Evolutionary conservation across 2,888 invertebrate genomes (phyloP).

Genomic region (Uropetala carovei): DNA sequence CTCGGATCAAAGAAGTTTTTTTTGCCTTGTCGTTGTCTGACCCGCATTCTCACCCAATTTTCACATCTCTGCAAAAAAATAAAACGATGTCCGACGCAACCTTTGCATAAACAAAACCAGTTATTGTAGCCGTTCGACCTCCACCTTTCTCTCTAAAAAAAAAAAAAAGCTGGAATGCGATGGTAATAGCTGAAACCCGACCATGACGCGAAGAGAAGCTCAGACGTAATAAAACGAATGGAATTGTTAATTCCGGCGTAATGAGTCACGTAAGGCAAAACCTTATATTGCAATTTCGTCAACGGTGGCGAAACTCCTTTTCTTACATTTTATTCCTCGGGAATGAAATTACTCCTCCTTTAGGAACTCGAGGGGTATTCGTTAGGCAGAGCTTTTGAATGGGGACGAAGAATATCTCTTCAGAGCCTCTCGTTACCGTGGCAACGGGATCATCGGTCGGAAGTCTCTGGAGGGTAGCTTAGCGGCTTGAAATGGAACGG

Average conservation of each 20-base stretch:
- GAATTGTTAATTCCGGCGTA: slow-evolving; percentile 34
- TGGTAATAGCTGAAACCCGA: too few relatives aligned
- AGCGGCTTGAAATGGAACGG: background rate
- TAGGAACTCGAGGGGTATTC: slow-evolving; percentile 39
- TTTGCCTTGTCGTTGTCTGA: too few relatives aligned
- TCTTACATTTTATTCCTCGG: background rate
- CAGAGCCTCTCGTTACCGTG: slow-evolving; percentile 20
- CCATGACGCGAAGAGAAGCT: background rate
- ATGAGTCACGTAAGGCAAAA: slow-evolving; percentile 29
- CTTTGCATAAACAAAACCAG: too few relatives aligned
- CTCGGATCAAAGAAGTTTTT: too few relatives aligned
- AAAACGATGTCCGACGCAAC: too few relatives aligned
- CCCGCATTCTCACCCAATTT: too few relatives aligned
- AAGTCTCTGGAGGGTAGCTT: background rate
- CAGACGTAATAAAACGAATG: background rate
- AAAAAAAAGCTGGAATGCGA: too few relatives aligned
- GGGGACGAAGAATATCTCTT: slow-evolving; percentile 33
- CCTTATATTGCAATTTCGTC: slow-evolving; percentile 28
- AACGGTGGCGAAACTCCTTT: slow-evolving; percentile 22
- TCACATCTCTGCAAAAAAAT: too few relatives aligned
- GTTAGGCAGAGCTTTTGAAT: slow-evolving; percentile 19
- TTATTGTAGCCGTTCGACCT: too few relatives aligned
- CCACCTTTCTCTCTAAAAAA: too few relatives aligned
- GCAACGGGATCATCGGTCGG: slow-evolving; percentile 26
- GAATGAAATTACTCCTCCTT: slow-evolving; percentile 18